Percentiles rank a stretch among this genome's conserved stretches.
phyloP scores from a whole-genome alignment of 1,140 invertebrate species.

The Drosophila murphyi region DNA sequence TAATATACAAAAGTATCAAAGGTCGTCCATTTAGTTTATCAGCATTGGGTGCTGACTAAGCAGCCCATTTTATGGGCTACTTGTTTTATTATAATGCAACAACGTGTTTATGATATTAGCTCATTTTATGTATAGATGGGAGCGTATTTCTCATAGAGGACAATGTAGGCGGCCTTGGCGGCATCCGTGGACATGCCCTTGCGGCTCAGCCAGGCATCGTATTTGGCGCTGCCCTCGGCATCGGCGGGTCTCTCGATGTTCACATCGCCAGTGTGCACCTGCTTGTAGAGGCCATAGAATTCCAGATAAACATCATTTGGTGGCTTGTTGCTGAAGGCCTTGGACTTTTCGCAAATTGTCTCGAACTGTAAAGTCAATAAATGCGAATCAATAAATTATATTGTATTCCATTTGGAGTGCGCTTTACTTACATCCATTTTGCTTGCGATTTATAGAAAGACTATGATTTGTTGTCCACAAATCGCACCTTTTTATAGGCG shows the following conservation, averaged over 20 bases:
- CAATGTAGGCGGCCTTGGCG: constrained; percentile 93
- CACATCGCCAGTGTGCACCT: constrained; percentile 91
- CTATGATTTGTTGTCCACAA: constrained; percentile 46
- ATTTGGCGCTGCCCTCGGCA: constrained; percentile 98
- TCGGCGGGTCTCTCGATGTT: constrained; percentile 90
- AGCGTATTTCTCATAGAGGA: constrained; percentile 89
- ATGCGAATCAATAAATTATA: constrained; percentile 7
- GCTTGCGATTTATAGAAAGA: constrained; percentile 33
- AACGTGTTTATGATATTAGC: constrained; percentile 8
- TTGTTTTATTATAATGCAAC: constrained; percentile 7
- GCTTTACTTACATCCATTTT: constrained; percentile 73
- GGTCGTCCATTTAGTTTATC: constrained; percentile 24
- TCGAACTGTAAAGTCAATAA: constrained; percentile 87
- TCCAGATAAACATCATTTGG: constrained; percentile 93
- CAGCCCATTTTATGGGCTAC: background rate
- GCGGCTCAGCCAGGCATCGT: constrained; percentile 95
- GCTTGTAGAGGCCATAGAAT: constrained; percentile 95
- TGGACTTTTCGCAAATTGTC: constrained; percentile 91
- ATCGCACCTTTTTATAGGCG: constrained; percentile 47
- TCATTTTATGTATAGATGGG: constrained; percentile 72
- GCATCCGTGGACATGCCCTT: constrained; percentile 92
- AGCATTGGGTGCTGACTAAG: constrained; percentile 16
- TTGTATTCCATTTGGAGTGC: constrained; percentile 1
- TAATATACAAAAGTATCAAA: constrained; percentile 19
- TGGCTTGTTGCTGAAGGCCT: constrained; percentile 91